Conservation (phyloP, 2,797 vertebrate species). For the Falco columbarius region DNA sequence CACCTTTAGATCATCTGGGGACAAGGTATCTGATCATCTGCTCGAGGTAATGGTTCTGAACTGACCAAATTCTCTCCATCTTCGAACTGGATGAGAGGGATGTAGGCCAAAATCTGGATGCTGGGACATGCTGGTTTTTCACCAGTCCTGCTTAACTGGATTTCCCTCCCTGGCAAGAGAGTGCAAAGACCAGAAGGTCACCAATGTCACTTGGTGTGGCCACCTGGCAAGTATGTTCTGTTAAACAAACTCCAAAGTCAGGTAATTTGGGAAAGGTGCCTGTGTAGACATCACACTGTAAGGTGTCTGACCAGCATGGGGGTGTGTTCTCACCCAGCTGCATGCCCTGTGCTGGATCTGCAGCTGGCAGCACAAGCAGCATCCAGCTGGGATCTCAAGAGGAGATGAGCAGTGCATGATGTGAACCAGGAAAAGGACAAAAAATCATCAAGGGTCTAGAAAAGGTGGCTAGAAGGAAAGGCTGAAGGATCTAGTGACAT, state of each 20-base stretch:
- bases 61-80: accelerated
- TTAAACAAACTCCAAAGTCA: accelerated
- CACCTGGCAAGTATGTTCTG: accelerated
- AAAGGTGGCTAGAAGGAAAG: neutral
- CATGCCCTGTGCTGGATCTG: accelerated
- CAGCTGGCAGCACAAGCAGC: neutral
- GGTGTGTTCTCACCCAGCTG: neutral
- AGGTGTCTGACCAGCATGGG: accelerated
- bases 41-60: accelerated
- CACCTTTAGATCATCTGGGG: neutral
- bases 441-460: neutral
- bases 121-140: neutral
- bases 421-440: neutral
- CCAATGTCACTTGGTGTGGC: accelerated
- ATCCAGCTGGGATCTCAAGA: accelerated
- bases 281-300: accelerated
- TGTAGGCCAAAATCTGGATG: neutral
- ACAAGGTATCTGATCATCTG: neutral
- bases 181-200: neutral
- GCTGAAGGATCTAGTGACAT: neutral
- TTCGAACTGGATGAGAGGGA: accelerated
- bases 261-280: neutral
- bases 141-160: accelerated
- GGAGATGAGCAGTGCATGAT: neutral
- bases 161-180: accelerated